Evolutionary conservation across 2,113 vertebrate genomes (phyloP).

Genomic region (Lepisosteus oculatus): DNA sequence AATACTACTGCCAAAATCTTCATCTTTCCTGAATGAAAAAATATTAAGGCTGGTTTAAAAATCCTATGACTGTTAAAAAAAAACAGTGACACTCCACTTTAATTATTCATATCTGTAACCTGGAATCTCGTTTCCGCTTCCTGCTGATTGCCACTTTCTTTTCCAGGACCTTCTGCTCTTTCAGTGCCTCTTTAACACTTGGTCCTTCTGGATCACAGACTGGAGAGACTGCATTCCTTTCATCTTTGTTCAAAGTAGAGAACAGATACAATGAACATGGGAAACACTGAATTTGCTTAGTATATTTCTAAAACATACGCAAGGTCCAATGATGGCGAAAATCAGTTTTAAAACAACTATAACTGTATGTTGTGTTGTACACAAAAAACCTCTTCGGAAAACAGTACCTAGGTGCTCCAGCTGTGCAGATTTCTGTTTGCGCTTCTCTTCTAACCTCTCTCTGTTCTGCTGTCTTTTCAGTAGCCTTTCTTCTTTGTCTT

Average conservation of each 20-base stretch:
- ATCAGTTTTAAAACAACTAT: too few species aligned
- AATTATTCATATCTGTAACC: slow-evolving; percentile 56
- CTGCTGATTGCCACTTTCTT: slow-evolving; percentile 95
- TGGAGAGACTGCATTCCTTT: slow-evolving; percentile 34
- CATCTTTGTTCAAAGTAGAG: slow-evolving; percentile 36
- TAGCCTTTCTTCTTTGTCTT: slow-evolving; percentile 94
- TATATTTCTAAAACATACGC: too few species aligned
- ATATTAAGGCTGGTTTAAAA: neutral
- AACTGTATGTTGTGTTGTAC: too few species aligned
- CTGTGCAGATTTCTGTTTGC: slow-evolving; percentile 84
- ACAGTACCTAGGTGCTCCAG: slow-evolving; percentile 55
- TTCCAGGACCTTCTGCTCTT: slow-evolving; percentile 92
- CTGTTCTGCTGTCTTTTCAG: slow-evolving; percentile 90
- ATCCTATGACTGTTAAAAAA: too few species aligned
- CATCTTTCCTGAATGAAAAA: slow-evolving; percentile 55
- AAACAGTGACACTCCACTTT: neutral
- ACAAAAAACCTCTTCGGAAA: neutral
- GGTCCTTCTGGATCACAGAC: slow-evolving; percentile 43
- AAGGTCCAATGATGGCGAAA: too few species aligned
- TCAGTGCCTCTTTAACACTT: slow-evolving; percentile 88
- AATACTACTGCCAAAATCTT: slow-evolving; percentile 39
- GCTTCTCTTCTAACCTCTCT: slow-evolving; percentile 91
- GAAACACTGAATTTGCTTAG: too few species aligned
- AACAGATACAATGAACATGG: neutral
- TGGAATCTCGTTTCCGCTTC: slow-evolving; percentile 86